phyloP scores from a whole-genome alignment of 1,140 invertebrate species.

The Drosophila lacertosa region DNA sequence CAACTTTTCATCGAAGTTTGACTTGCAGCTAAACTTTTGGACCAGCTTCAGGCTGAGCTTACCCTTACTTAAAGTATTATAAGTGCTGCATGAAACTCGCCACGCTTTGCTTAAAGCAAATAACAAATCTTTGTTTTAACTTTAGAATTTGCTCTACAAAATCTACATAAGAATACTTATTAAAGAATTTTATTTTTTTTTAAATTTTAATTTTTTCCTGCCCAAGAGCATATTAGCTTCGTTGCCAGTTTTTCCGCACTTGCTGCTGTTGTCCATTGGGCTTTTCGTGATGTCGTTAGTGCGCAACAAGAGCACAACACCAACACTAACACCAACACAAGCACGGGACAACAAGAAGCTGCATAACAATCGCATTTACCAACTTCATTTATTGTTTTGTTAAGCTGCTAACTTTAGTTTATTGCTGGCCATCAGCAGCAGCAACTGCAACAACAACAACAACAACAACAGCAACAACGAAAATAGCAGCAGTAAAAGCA shows the following conservation, averaged over 20 bases:
- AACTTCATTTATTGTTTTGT: constrained; percentile 82
- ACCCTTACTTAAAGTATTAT: constrained; percentile 38
- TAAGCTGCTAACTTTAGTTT: constrained; percentile 82
- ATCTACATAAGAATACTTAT: too few relatives aligned
- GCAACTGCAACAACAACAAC: constrained; percentile 5
- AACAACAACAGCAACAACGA: background rate
- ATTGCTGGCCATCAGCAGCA: constrained; percentile 62
- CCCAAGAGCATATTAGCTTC: constrained; percentile 19
- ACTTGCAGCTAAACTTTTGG: constrained; percentile 60
- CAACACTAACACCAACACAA: constrained; percentile 1
- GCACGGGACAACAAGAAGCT: constrained; percentile 11
- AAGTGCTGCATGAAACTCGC: constrained; percentile 26
- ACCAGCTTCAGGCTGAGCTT: constrained; percentile 21
- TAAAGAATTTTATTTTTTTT: too few relatives aligned
- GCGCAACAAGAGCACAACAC: background rate
- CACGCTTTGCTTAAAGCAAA: constrained; percentile 7
- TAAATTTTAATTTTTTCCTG: too few relatives aligned
- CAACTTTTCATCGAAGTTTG: constrained; percentile 72
- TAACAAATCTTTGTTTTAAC: constrained; percentile 2
- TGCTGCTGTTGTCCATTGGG: constrained; percentile 36
- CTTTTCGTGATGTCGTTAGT: constrained; percentile 35
- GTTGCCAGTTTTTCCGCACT: too few relatives aligned
- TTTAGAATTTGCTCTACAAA: too few relatives aligned
- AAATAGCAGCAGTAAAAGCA: constrained; percentile 35
- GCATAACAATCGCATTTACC: constrained; percentile 79